Percentiles rank a stretch among this genome's conserved stretches.
Conservation (phyloP, 2,888 invertebrate genomes). For the Tenthredo amoena region DNA sequence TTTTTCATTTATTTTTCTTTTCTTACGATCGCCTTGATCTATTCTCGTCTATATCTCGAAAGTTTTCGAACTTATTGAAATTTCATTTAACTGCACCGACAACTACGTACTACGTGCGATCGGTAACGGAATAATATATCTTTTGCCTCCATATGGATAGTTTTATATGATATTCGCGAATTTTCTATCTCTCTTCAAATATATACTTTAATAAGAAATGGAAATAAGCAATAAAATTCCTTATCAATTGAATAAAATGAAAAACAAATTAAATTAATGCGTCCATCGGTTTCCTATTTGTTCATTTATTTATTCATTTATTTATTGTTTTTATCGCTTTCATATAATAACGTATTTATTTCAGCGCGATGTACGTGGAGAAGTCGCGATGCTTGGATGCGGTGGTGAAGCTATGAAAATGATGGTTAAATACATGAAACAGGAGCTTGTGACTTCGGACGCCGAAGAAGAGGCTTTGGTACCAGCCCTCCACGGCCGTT, state of each 20-base stretch:
- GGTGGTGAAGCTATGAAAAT: conserved; percentile 74
- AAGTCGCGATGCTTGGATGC: conserved; percentile 70
- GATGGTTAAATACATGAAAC: conserved; percentile 79
- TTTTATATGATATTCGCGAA: background rate
- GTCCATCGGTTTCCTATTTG: background rate
- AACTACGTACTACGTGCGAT: background rate
- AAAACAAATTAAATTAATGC: too few relatives aligned
- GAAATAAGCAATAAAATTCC: too few relatives aligned
- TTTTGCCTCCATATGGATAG: background rate
- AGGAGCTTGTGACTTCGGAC: conserved; percentile 81
- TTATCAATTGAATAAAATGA: too few relatives aligned
- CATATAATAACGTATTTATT: background rate
- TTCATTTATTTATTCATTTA: conserved; percentile 44
- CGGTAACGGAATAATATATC: background rate
- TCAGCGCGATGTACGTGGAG: conserved; percentile 73
- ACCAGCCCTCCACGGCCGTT: conserved; percentile 80
- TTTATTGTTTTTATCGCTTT: conserved; percentile 24
- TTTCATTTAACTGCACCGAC: background rate
- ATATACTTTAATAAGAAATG: too few relatives aligned
- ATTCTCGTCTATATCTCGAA: background rate
- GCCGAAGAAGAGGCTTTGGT: conserved; percentile 83
- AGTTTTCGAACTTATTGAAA: background rate
- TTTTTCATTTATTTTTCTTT: background rate
- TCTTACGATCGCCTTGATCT: background rate
- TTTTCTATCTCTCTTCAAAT: background rate